A percentile compares a stretch with the other conserved stretches of the same genome.
These are phyloP conservation scores for Micrasema minimum DNA, from an alignment of 1,140 invertebrate genomes.

Conservation along the genomic window DNA sequence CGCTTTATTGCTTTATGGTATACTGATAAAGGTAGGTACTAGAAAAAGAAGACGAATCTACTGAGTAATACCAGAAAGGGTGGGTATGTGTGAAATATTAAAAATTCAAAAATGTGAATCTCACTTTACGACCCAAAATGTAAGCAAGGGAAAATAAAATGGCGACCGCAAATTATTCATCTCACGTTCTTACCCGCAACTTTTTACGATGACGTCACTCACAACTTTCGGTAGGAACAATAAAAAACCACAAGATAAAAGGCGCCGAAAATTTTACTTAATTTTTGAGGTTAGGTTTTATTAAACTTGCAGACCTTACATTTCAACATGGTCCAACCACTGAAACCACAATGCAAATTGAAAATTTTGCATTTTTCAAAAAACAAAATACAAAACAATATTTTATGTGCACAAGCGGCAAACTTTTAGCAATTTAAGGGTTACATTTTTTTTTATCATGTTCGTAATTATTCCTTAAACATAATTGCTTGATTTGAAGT, in stretches of 20 bases:
- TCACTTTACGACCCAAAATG: conserved; percentile 15
- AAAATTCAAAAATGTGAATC: too few relatives aligned
- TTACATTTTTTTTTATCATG: too few relatives aligned
- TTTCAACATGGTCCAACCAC: conserved; percentile 1
- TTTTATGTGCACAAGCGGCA: too few relatives aligned
- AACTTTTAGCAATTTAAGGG: too few relatives aligned
- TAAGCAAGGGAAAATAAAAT: conserved; percentile 21
- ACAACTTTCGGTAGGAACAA: conserved; percentile 31
- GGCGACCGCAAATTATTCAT: conserved; percentile 37
- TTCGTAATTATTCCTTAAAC: too few relatives aligned
- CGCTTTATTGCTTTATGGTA: too few relatives aligned
- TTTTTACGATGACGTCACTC: conserved; percentile 30
- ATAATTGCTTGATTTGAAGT: too few relatives aligned
- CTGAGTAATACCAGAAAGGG: too few relatives aligned
- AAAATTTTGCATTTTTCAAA: neutral
- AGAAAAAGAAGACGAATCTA: too few relatives aligned
- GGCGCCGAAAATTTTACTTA: conserved; percentile 27
- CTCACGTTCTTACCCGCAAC: conserved; percentile 21
- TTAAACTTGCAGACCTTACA: neutral
- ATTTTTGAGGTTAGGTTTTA: conserved; percentile 28
- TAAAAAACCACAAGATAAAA: conserved; percentile 37
- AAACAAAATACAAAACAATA: too few relatives aligned
- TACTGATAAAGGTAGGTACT: too few relatives aligned
- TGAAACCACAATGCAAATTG: conserved; percentile 30
- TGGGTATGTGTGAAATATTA: too few relatives aligned